phyloP scores from a whole-genome alignment of 1,140 invertebrate species.

The Panagrolaimus sp. region DNA sequence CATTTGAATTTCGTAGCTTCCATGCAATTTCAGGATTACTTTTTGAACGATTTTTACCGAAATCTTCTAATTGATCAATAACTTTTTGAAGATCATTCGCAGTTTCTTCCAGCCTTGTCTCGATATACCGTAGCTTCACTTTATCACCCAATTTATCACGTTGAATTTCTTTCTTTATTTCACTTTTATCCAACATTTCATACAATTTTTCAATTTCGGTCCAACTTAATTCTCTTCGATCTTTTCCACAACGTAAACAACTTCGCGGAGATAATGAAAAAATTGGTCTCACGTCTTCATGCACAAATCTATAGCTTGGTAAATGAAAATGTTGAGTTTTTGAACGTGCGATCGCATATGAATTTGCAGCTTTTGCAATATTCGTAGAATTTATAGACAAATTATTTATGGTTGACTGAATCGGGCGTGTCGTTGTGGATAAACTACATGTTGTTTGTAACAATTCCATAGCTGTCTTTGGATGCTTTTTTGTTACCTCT shows the following conservation, averaged over 20 bases:
- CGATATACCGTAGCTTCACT: slow-evolving; percentile 4
- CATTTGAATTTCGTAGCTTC: slow-evolving; percentile 9
- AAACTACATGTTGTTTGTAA: slow-evolving; percentile 3
- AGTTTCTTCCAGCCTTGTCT: background rate
- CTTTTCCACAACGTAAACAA: slow-evolving; percentile 13
- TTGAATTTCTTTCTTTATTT: background rate
- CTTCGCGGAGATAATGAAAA: slow-evolving; percentile 1
- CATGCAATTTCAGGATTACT: slow-evolving; percentile 12
- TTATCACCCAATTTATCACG: background rate
- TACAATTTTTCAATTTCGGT: background rate
- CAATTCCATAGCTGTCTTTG: slow-evolving; percentile 1
- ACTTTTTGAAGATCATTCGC: slow-evolving; percentile 9
- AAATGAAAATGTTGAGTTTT: slow-evolving; percentile 20
- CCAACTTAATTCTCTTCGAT: slow-evolving; percentile 8
- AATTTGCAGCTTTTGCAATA: background rate
- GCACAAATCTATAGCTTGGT: slow-evolving; percentile 5
- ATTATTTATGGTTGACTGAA: background rate
- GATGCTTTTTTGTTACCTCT: background rate
- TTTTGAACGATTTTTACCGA: slow-evolving; percentile 10
- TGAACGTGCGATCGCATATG: background rate
- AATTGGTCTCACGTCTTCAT: slow-evolving; percentile 4
- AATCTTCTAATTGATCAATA: slow-evolving; percentile 15
- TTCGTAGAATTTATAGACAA: background rate
- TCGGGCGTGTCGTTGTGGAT: background rate
- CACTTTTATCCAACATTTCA: background rate